Evolutionary conservation across 2,888 invertebrate species (phyloP), one percentile per base, ranked within the genome.

Genomic region (Rhagophthalmus giganteus): DNA sequence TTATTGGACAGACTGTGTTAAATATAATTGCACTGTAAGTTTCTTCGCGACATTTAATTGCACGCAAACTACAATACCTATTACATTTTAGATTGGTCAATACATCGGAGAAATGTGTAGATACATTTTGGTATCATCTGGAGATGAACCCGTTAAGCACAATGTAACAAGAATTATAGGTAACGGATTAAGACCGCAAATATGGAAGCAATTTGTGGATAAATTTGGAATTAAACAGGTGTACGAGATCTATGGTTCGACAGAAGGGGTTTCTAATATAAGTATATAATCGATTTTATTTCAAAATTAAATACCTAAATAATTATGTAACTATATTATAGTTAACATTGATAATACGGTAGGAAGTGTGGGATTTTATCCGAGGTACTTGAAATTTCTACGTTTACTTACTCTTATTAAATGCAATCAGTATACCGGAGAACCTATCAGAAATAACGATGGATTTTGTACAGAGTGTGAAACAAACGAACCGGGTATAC

Each of bases 231-330:
- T 79, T 13, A 56, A 65, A 28, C 56, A 71, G 62, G 88, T 98
- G 62, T 90, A 88, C 44, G 98, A 98, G 76, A 85, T 97, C 65
- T 98, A 98, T 73, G 98, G 96, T 9, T 91, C 96, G 1, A 98
- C 98, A 0, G 98, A 98, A 77, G 96, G 97, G 68, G 97, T 96
- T 75, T 90, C 94, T 2, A 96, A 93, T 78, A 85, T 97, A 57
- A 82, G 87, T 87, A 74, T 77, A 9, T 32, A 25, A n/a, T n/a
- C 14, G 9, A 20, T 13, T n/a, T 8, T 7, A 16, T 15, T n/a
- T 9, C 12, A 13, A 13, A 8, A 14, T 14, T 27, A 24, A 15
- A 5, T 26, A 35, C n/a, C n/a, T n/a, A n/a, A n/a, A n/a, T 40
- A 27, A 44, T 55, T 27, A 1, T 28, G 15, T 20, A n/a, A n/a